Conservation (phyloP, 2,797 vertebrate species). For the Leptatherina wallacei region DNA sequence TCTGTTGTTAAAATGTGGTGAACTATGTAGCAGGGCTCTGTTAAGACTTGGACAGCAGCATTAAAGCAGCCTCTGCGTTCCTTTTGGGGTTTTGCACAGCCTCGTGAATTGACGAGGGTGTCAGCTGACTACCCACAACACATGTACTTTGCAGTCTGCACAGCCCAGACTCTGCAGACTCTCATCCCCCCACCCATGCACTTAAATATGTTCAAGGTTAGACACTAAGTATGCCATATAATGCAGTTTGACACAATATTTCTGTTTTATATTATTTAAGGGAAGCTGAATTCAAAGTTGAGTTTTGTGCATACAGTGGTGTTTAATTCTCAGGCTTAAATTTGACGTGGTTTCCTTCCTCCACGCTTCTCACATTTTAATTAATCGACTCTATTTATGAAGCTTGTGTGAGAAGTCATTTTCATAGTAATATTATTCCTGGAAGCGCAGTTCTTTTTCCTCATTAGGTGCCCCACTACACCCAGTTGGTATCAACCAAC, state of each 20-base stretch:
- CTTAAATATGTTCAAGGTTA: neutral
- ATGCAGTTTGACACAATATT: neutral
- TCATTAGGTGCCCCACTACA: constrained; percentile 16
- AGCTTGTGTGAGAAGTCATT: constrained; percentile 1
- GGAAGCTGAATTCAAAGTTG: neutral
- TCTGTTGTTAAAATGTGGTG: constrained; percentile 12
- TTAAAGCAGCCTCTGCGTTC: constrained; percentile 57
- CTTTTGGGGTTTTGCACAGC: constrained; percentile 60
- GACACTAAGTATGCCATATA: neutral
- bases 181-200: neutral
- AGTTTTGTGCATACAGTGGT: neutral
- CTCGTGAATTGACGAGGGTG: constrained; percentile 72
- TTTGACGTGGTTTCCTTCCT: neutral
- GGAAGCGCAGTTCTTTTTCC: constrained; percentile 19
- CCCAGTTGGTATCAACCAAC: neutral
- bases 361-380: neutral
- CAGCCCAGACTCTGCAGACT: constrained; percentile 1
- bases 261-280: neutral
- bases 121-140: constrained; percentile 76
- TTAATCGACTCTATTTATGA: neutral
- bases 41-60: constrained; percentile 46
- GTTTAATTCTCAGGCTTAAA: neutral
- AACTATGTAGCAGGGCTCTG: constrained; percentile 50
- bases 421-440: constrained; percentile 3
- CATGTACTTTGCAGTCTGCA: constrained; percentile 33